Conservation (phyloP, 2,113 vertebrate genomes). For the Stegastes partitus region DNA sequence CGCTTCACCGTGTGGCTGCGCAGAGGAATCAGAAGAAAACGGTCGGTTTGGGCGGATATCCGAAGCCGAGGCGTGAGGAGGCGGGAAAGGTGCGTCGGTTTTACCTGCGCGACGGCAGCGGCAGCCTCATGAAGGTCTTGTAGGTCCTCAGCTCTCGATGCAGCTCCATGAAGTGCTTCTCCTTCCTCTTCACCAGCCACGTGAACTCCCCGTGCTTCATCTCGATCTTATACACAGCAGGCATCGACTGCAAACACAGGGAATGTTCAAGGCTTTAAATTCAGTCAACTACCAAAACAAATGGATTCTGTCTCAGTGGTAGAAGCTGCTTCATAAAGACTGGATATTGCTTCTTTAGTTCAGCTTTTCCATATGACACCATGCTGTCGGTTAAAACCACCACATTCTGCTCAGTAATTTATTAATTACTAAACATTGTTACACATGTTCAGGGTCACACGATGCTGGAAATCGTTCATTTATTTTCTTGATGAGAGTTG, state of each 20-base stretch:
- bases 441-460: too few species aligned
- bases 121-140: slow-evolving; percentile 81
- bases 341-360: too few species aligned
- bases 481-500: too few species aligned
- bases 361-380: neutral
- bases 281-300: neutral
- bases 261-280: neutral
- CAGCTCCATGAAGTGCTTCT: slow-evolving; percentile 96
- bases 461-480: too few species aligned
- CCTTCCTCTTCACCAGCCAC: slow-evolving; percentile 96
- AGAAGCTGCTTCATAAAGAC: too few species aligned
- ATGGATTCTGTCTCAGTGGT: neutral
- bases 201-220: slow-evolving; percentile 94
- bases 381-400: too few species aligned
- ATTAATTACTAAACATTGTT: too few species aligned
- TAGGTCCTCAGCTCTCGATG: slow-evolving; percentile 90
- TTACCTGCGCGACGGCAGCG: slow-evolving; percentile 79
- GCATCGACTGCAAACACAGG: slow-evolving; percentile 81
- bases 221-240: slow-evolving; percentile 93
- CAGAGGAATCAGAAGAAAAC: too few species aligned
- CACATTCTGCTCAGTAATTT: too few species aligned
- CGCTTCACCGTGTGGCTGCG: slow-evolving; percentile 91
- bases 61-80: too few species aligned
- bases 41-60: too few species aligned
- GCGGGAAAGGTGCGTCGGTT: neutral